phyloP scores from a whole-genome alignment of 2,113 vertebrate genomes.

The Mugil cephalus region DNA sequence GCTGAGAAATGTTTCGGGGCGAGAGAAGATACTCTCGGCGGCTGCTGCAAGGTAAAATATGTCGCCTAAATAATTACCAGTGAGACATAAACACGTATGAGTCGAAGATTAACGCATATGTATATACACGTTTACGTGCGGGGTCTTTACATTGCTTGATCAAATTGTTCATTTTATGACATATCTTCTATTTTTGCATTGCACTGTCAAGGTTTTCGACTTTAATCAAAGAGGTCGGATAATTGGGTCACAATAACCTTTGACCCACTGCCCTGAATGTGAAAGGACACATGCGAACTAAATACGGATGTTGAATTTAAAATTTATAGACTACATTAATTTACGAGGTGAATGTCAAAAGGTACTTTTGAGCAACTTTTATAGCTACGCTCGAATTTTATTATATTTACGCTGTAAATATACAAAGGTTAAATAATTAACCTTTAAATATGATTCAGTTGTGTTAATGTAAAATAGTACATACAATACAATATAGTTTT shows the following conservation, averaged over 20 bases:
- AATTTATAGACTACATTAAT: too few species aligned
- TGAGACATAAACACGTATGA: accelerated
- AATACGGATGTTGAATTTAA: too few species aligned
- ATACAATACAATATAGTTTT: too few species aligned
- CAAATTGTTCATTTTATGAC: background rate
- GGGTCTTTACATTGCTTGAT: background rate
- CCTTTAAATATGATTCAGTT: too few species aligned
- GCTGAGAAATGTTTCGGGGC: slow-evolving; percentile 30
- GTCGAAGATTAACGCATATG: background rate
- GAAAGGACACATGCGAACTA: background rate
- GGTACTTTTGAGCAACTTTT: too few species aligned
- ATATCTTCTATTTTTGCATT: too few species aligned
- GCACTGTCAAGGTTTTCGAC: background rate
- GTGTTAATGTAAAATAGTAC: too few species aligned
- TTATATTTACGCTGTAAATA: too few species aligned
- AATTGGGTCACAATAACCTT: slow-evolving; percentile 12
- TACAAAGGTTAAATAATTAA: too few species aligned
- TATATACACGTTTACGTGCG: background rate
- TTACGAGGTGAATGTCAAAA: too few species aligned
- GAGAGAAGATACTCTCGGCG: background rate
- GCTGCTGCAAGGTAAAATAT: slow-evolving; percentile 42
- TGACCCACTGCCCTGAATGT: slow-evolving; percentile 17
- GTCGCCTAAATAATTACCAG: too few species aligned
- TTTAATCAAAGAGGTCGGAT: accelerated
- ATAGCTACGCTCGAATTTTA: too few species aligned